phyloP scores from a whole-genome alignment of 2,888 invertebrate genomes.

The Drosophila putrida region DNA sequence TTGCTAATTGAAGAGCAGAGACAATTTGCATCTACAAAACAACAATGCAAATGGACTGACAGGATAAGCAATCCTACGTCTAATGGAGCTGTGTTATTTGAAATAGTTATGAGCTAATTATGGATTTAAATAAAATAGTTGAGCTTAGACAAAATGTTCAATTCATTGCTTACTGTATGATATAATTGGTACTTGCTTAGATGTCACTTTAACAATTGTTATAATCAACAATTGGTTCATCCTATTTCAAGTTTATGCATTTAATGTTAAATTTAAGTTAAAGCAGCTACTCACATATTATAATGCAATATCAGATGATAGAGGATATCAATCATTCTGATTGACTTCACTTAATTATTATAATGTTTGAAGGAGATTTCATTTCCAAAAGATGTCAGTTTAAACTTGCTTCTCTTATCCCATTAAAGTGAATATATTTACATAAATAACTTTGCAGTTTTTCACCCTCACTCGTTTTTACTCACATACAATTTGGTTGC shows the following conservation, averaged over 20 bases:
- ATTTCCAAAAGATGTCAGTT: not conserved
- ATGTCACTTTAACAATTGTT: too few species aligned
- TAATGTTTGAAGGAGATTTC: not conserved
- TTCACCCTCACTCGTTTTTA: too few species aligned
- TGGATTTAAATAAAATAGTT: slow-evolving; percentile 1
- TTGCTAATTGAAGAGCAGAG: slow-evolving; percentile 38
- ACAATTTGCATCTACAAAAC: slow-evolving; percentile 27
- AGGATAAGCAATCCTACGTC: not conserved
- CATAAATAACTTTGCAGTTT: slow-evolving; percentile 9
- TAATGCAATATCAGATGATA: not conserved
- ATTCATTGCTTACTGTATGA: not conserved
- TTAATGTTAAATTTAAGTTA: not conserved
- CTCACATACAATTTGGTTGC: slow-evolving; percentile 27
- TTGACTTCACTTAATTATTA: not conserved
- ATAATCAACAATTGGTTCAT: not conserved
- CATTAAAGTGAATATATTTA: not conserved
- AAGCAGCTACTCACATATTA: not conserved
- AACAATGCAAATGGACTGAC: slow-evolving; percentile 11
- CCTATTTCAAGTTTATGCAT: not conserved
- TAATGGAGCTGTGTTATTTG: slow-evolving; percentile 51
- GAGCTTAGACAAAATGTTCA: not conserved
- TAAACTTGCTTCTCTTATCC: not conserved
- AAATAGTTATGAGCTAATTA: slow-evolving; percentile 59
- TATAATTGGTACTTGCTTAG: not conserved
- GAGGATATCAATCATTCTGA: slow-evolving; percentile 2